Conservation (phyloP, 2,113 vertebrate genomes). For the Cepphus grylle region DNA sequence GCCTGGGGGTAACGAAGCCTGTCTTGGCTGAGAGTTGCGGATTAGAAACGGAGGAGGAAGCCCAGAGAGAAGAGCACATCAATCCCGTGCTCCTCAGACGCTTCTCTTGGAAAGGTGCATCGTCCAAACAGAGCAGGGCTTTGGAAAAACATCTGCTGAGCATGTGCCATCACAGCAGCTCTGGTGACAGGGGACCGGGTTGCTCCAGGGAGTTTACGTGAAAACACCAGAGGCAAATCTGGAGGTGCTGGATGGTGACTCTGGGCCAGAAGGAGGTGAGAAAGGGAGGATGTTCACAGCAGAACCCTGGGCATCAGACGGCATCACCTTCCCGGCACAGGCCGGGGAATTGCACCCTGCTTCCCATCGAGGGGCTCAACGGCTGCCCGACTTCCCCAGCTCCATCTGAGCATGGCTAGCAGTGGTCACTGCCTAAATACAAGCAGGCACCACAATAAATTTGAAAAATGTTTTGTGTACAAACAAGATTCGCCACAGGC, state of each 20-base stretch:
- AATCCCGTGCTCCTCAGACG: background rate
- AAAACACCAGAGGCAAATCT: background rate
- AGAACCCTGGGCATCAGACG: too few species aligned
- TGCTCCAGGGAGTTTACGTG: background rate
- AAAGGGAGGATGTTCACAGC: background rate
- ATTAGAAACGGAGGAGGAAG: background rate
- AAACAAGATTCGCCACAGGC: background rate
- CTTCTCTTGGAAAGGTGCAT: background rate
- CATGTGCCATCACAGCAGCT: background rate
- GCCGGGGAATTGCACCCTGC: background rate
- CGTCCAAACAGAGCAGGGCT: background rate
- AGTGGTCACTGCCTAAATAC: background rate
- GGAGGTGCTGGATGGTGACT: accelerated
- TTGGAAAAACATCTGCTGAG: background rate
- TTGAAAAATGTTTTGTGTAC: background rate
- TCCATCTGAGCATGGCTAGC: accelerated
- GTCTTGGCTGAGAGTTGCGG: background rate
- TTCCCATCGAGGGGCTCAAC: background rate
- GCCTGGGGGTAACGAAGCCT: background rate
- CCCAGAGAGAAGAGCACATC: background rate
- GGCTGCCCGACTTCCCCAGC: background rate
- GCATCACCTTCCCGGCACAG: accelerated
- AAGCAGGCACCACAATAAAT: background rate
- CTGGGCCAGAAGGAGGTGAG: background rate
- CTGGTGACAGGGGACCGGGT: background rate